These are phyloP conservation scores for Karalla daura DNA, from an alignment of 2,797 vertebrate species.

Conservation along the genomic window DNA sequence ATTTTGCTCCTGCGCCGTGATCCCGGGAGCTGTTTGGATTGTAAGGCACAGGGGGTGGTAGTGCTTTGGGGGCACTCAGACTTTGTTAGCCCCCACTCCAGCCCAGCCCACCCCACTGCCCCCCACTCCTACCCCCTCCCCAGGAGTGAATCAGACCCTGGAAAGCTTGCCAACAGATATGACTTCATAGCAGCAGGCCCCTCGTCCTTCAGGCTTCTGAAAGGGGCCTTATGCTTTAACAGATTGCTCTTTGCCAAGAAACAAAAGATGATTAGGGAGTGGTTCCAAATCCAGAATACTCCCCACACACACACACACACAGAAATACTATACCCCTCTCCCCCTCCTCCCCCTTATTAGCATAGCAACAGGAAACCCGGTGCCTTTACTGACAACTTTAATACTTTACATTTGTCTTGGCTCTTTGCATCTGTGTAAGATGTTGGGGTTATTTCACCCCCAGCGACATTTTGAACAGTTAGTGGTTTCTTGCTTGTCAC, in stretches of 20 bases:
- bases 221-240: slow-evolving; percentile 79
- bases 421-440: slow-evolving; percentile 22
- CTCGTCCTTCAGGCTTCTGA: slow-evolving; percentile 66
- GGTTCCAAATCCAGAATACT: slow-evolving; percentile 66
- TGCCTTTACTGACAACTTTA: slow-evolving; percentile 43
- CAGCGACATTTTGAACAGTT: slow-evolving; percentile 25
- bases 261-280: slow-evolving; percentile 75
- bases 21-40: slow-evolving; percentile 45
- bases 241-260: slow-evolving; percentile 75
- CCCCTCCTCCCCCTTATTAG: slow-evolving; percentile 55
- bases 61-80: slow-evolving; percentile 45
- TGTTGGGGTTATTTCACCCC: slow-evolving; percentile 43
- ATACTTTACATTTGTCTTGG: slow-evolving; percentile 31
- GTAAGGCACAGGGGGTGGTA: slow-evolving; percentile 52
- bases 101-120: no score
- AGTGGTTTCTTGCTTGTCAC: slow-evolving; percentile 35
- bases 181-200: slow-evolving; percentile 77
- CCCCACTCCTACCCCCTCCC: no score
- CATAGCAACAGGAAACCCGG: slow-evolving; percentile 56
- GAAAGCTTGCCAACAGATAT: slow-evolving; percentile 78
- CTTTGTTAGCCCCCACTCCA: slow-evolving; percentile 58
- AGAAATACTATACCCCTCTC: slow-evolving; percentile 46
- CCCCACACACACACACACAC: slow-evolving; percentile 26
- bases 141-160: slow-evolving; percentile 53
- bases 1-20: slow-evolving; percentile 43